These are phyloP conservation scores for Mionectes olivaceus DNA, from an alignment of 2,797 vertebrate genomes.

Conservation along the genomic window DNA sequence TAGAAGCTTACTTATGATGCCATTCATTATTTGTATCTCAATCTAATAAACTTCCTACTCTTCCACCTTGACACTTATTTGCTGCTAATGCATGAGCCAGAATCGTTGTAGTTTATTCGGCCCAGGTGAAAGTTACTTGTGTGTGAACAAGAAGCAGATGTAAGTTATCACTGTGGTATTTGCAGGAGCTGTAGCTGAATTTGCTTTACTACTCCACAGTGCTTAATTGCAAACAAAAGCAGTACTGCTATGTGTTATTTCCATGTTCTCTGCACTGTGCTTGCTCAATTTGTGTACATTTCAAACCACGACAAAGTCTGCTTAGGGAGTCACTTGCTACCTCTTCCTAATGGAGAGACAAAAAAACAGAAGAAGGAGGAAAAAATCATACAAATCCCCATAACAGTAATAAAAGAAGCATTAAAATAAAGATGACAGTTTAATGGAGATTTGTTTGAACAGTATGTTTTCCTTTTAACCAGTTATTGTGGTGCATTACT, in stretches of 20 bases:
- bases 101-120: neutral
- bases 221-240: neutral
- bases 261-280: neutral
- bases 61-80: neutral
- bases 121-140: neutral
- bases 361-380: neutral
- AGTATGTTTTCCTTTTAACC: constrained; percentile 36
- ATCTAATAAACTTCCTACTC: neutral
- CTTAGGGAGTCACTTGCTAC: neutral
- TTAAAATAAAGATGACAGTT: constrained; percentile 33
- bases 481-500: constrained; percentile 29
- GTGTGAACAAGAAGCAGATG: neutral
- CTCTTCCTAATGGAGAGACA: neutral
- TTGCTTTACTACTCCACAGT: neutral
- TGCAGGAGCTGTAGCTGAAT: neutral
- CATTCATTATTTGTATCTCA: neutral
- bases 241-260: neutral
- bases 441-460: constrained; percentile 42
- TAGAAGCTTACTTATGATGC: neutral
- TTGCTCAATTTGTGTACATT: neutral
- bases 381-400: neutral
- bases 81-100: neutral
- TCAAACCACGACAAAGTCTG: neutral
- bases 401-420: neutral
- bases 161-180: neutral